These are phyloP conservation scores for Azemiops feae DNA, from an alignment of 2,113 vertebrate species.

Conservation along the genomic window DNA sequence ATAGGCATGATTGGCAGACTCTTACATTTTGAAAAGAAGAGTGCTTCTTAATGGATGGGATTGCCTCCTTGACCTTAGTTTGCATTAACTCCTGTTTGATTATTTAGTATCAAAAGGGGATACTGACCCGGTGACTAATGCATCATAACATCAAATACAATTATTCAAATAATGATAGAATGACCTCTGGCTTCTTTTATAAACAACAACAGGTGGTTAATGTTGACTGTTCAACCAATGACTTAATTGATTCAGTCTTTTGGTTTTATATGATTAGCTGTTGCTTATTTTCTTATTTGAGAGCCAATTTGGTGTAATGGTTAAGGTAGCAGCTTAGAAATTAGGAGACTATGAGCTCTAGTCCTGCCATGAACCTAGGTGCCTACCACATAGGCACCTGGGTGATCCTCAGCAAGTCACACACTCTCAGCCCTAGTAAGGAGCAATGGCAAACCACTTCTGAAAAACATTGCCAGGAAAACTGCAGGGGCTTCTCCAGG, in stretches of 20 bases:
- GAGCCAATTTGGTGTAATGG: background rate
- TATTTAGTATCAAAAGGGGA: slow-evolving; percentile 12
- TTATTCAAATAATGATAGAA: slow-evolving; percentile 1
- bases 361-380: background rate
- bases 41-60: slow-evolving; percentile 12
- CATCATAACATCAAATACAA: background rate
- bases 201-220: background rate
- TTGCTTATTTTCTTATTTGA: background rate
- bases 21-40: background rate
- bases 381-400: background rate
- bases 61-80: slow-evolving; percentile 14
- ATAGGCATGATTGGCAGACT: background rate
- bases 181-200: background rate
- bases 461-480: background rate
- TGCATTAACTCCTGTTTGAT: slow-evolving; percentile 11
- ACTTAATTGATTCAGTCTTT: background rate
- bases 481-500: background rate
- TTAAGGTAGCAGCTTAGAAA: background rate
- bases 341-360: background rate
- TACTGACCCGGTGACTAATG: slow-evolving; percentile 11
- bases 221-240: background rate
- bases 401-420: background rate
- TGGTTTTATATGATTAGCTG: background rate
- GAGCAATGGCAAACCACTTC: background rate
- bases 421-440: background rate